Base-by-base conservation (phyloP, 2,888 invertebrate genomes). In the Lycocerus yunnanus region DNA sequence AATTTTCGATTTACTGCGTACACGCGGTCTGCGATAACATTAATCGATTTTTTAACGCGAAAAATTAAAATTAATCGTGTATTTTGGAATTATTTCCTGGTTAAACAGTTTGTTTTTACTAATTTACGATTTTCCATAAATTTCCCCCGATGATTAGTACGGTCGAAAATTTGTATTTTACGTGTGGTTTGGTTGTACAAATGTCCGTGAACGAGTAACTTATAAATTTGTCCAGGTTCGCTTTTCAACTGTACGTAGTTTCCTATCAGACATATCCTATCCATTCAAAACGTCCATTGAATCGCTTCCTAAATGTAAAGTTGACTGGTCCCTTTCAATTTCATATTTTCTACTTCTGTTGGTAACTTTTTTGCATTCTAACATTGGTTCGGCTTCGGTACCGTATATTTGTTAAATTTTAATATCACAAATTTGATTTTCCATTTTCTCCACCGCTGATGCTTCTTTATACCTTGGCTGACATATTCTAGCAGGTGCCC, bases 241-340 rank as follows among this genome's bases (percentile, higher is more conserved):
- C 67, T 60, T 71, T 70, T 67, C 67, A 60, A 60, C 71, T 66
- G 18, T 66, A 58, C 59, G 61, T 67, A 60, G 24, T 18, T 63
- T 63, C 61, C 61, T 63, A 63, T 63, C 61, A 18, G 61, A 63
- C 61, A 67, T 24, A 61, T 66, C 66, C 67, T 20, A 43, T 21
- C 58, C 58, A 71, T 71, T 71, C 66, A 71, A 67, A 71, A 60
- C 15, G 67, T 66, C 15, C 67, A 71, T 60, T 66, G 71, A 71
- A 71, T 71, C 60, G 43, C 63, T 58, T 66, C 66, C 67, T 20
- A 67, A 21, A 71, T 67, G 13, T 27, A 16, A 67, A 67, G 58
- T 70, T 63, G 43, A 61, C 20, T 20, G 65, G 63, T 65, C 70
- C 70, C 27, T 65, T 70, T 70, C 18, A 63, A 63, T 18, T 63